Base-by-base conservation (phyloP, 2,113 vertebrate species). In the Cavia aperea region DNA sequence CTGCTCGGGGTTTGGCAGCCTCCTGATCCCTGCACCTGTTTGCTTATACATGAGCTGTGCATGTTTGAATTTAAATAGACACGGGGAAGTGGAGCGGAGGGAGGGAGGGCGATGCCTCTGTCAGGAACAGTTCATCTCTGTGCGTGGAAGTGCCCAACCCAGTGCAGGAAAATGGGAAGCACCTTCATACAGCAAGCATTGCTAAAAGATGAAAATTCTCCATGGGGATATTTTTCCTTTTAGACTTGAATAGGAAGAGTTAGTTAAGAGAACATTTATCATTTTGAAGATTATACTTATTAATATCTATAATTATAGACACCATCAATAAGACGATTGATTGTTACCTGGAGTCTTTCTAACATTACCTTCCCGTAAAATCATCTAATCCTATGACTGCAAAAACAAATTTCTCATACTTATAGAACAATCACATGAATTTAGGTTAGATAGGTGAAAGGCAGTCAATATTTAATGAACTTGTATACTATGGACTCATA, bases 1-100 rank as follows among this genome's bases (percentile, higher is more conserved):
- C 96, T 97, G 97, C 95, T 96, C 73, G 21, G 95, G 96, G 89
- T 96, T 97, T 98, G 97, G 96, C 97, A 97, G 96, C 93, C 93
- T 94, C 90, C 82, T 9, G n/a, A 95, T 96, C 96, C 95, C 96
- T 98, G 97, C 97, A 98, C 98, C 97, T 98, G 97, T 97, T 98
- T 98, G 98, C 97, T 97, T 98, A 98, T 98, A 97, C 97, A 98
- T 98, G 97, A 98, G 97, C 96, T 96, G 92, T 91, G 96, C 92
- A 29, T 95, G 97, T 97, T 94, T 96, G 97, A 97, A 97, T 98
- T 96, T 96, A 97, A 97, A 97, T 93, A 95, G 94, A 96, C 72
- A 63, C 89, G 72, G 10, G 2, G 56, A 75, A 92, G 87, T 86
- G 95, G 89, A 68, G 62, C 43, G 13, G 83, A 73, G 58, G 94